Conservation (phyloP, 2,797 vertebrate genomes). For the Vespertilio murinus region DNA sequence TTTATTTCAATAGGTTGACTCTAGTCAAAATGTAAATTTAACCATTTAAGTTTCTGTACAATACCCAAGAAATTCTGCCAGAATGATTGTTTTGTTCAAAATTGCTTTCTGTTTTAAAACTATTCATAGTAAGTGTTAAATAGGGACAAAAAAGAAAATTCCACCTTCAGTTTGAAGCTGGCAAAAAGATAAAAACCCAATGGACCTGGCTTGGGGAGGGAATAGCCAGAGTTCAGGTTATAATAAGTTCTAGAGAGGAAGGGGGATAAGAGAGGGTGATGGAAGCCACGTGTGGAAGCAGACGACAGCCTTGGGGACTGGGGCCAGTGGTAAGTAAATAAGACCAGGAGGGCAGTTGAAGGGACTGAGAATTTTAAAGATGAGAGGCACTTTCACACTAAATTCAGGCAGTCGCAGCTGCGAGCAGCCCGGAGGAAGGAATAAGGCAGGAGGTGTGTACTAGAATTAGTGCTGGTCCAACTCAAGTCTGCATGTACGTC, state of each 20-base stretch:
- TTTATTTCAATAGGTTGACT: background rate
- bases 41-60: background rate
- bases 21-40: background rate
- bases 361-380: background rate
- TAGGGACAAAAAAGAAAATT: background rate
- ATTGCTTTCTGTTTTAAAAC: background rate
- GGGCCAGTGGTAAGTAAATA: background rate
- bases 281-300: background rate
- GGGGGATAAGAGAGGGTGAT: background rate
- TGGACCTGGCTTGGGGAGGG: background rate
- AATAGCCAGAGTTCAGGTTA: background rate
- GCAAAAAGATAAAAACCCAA: background rate
- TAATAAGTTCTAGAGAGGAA: background rate
- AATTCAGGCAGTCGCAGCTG: background rate
- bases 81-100: background rate
- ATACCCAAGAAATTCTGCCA: background rate
- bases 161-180: background rate
- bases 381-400: background rate
- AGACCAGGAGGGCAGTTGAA: background rate
- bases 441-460: rapidly evolving
- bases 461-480: background rate
- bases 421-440: background rate
- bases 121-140: background rate
- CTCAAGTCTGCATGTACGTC: background rate
- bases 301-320: background rate